phyloP scores from a whole-genome alignment of 1,140 invertebrate genomes.

The Periplaneta americana region DNA sequence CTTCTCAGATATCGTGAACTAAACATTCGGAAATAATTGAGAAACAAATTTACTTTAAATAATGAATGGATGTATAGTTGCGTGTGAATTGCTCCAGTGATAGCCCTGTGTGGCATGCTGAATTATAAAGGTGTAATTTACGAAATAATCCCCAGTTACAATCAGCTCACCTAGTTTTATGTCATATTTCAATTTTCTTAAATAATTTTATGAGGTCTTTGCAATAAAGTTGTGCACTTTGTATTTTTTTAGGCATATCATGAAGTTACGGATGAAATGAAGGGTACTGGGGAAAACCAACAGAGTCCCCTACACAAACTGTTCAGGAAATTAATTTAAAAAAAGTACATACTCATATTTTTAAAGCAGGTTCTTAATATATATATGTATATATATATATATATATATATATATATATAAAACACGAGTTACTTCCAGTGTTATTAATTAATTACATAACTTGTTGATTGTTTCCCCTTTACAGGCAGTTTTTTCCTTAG shows the following conservation, averaged over 20 bases:
- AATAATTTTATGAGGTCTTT: background rate
- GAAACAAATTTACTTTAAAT: background rate
- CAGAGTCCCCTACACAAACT: too few species aligned
- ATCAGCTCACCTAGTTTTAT: background rate
- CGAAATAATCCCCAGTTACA: background rate
- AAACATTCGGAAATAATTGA: too few species aligned
- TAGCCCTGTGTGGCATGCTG: background rate
- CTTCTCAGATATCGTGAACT: background rate
- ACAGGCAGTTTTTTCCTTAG: too few species aligned
- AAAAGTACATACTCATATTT: too few species aligned
- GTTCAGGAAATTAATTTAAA: too few species aligned
- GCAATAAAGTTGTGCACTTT: background rate
- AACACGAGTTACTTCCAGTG: too few species aligned
- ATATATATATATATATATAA: too few species aligned
- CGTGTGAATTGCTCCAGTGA: background rate
- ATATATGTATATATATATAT: too few species aligned
- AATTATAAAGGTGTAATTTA: background rate
- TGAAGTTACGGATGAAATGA: background rate
- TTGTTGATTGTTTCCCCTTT: too few species aligned
- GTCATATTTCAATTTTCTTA: background rate
- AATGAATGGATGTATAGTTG: background rate
- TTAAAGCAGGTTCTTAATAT: too few species aligned
- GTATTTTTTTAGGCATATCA: background rate
- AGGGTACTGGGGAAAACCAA: too few species aligned
- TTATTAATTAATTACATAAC: too few species aligned